Percentiles rank a stretch among this genome's conserved stretches.
Evolutionary conservation across 1,140 invertebrate genomes (phyloP).

Genomic region (Temnothorax nylanderi): DNA sequence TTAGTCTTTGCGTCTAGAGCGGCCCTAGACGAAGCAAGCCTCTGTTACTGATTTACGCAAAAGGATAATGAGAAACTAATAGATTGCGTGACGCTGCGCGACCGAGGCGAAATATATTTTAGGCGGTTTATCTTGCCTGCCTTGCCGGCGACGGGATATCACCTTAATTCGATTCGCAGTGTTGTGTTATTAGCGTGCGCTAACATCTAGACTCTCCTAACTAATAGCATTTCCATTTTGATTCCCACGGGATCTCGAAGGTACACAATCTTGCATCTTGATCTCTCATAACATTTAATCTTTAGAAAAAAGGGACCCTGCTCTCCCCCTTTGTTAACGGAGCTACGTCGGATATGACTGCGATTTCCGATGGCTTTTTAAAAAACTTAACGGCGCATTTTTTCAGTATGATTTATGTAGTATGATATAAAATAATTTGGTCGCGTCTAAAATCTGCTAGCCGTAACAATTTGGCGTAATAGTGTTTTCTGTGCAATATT

Average conservation of each 20-base stretch:
- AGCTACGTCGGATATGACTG: slow-evolving; percentile 40
- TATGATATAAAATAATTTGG: slow-evolving; percentile 73
- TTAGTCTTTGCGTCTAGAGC: slow-evolving; percentile 63
- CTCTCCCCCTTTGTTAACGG: background rate
- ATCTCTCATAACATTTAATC: slow-evolving; percentile 54
- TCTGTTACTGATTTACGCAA: slow-evolving; percentile 9
- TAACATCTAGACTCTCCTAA: slow-evolving; percentile 46
- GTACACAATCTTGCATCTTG: slow-evolving; percentile 18
- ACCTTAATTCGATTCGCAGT: slow-evolving; percentile 18
- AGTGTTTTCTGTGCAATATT: slow-evolving; percentile 58
- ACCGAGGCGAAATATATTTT: slow-evolving; percentile 14
- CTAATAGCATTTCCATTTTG: slow-evolving; percentile 62
- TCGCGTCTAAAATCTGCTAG: slow-evolving; percentile 67
- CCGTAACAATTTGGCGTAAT: slow-evolving; percentile 60
- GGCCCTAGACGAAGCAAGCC: slow-evolving; percentile 38
- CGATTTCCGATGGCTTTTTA: slow-evolving; percentile 5
- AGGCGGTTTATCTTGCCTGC: too few species aligned
- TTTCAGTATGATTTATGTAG: slow-evolving; percentile 18
- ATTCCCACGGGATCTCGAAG: slow-evolving; percentile 38
- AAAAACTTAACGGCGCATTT: slow-evolving; percentile 34
- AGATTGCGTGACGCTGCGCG: slow-evolving; percentile 24
- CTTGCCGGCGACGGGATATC: slow-evolving; percentile 17
- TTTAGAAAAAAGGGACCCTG: slow-evolving; percentile 60
- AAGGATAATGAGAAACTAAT: slow-evolving; percentile 25
- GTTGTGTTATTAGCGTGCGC: slow-evolving; percentile 17